These are phyloP conservation scores for Pristionchus arcanus DNA, from an alignment of 2,888 invertebrate species.

Conservation along the genomic window DNA sequence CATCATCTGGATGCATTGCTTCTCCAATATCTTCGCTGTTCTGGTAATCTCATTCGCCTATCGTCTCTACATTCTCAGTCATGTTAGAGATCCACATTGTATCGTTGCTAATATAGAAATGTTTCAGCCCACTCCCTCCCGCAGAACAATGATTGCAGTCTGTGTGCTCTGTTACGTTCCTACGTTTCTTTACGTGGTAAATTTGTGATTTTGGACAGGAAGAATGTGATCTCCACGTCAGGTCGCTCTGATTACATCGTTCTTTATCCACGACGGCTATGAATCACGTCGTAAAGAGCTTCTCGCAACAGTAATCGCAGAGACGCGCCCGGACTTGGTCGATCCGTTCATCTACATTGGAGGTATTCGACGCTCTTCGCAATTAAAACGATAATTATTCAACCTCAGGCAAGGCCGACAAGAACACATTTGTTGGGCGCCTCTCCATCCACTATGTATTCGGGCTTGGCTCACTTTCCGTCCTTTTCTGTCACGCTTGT, in stretches of 20 bases:
- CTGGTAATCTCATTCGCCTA: not conserved
- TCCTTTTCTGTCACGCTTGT: not conserved
- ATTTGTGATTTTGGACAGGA: not conserved
- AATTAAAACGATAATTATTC: not conserved
- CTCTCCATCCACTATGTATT: not conserved
- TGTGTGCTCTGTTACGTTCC: not conserved
- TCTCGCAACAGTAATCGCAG: not conserved
- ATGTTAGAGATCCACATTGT: not conserved
- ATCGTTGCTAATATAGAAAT: too few relatives aligned
- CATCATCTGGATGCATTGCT: slow-evolving; percentile 25
- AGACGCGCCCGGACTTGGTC: not conserved
- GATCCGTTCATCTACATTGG: not conserved
- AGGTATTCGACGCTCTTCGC: not conserved
- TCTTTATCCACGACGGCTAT: slow-evolving; percentile 1
- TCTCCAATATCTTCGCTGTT: not conserved
- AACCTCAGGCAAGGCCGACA: slow-evolving; percentile 11
- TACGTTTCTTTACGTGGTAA: not conserved
- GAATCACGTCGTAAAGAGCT: not conserved
- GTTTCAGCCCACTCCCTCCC: not conserved
- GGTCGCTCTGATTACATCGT: not conserved
- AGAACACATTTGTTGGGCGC: not conserved
- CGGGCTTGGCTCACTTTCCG: not conserved
- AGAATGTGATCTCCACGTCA: not conserved
- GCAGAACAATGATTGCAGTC: not conserved
- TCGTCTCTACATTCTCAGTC: not conserved